Evolutionary conservation across 2,888 invertebrate genomes (phyloP).

Genomic region (Physocephala rufipes): DNA sequence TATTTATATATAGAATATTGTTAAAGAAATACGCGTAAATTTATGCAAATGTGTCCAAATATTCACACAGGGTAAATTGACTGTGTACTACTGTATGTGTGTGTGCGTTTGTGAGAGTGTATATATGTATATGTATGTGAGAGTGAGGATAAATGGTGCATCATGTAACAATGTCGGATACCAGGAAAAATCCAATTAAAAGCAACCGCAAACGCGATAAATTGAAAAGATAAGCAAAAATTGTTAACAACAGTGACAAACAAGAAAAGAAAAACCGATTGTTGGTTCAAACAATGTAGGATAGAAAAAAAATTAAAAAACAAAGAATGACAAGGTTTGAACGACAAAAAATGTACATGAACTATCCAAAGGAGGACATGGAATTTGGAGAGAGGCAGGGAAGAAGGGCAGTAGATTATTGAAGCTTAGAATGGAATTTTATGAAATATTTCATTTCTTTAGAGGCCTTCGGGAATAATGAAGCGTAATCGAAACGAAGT

Average conservation of each 20-base stretch:
- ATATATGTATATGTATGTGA: background rate
- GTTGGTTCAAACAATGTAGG: too few relatives aligned
- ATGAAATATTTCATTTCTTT: too few relatives aligned
- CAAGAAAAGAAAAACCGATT: too few relatives aligned
- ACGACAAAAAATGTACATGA: background rate
- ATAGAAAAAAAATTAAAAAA: background rate
- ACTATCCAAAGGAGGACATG: background rate
- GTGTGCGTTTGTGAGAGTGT: background rate
- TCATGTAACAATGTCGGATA: background rate
- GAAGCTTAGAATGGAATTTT: too few relatives aligned
- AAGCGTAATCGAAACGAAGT: too few relatives aligned
- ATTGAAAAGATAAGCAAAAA: slow-evolving; percentile 39
- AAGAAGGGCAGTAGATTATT: too few relatives aligned
- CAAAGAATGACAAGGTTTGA: too few relatives aligned
- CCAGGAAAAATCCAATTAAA: slow-evolving; percentile 29
- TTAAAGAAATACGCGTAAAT: too few relatives aligned
- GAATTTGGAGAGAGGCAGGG: background rate
- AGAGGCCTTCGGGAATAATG: too few relatives aligned
- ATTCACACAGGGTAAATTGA: background rate
- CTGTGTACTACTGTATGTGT: background rate
- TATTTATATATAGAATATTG: too few relatives aligned
- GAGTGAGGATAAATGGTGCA: too few relatives aligned
- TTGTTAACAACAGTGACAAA: slow-evolving; percentile 32
- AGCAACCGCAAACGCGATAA: slow-evolving; percentile 33
- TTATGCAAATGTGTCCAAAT: too few relatives aligned